Percentiles rank a stretch among this genome's conserved stretches.
Conservation (phyloP, 2,888 invertebrate species). For the Callosobruchus maculatus region DNA sequence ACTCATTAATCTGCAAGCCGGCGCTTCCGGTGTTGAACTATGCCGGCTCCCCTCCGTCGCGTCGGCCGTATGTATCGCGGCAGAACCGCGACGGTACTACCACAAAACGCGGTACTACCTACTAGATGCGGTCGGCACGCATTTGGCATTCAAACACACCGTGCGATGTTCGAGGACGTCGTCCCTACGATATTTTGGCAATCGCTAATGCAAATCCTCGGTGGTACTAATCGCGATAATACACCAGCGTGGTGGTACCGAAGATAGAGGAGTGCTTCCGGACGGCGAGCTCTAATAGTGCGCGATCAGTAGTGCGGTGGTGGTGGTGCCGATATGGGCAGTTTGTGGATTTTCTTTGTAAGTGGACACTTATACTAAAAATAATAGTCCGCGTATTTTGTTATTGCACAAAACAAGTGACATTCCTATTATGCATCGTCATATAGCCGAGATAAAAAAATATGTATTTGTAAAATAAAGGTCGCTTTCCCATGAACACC, state of each 20-base stretch:
- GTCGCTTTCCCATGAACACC: too few relatives aligned
- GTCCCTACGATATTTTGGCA: background rate
- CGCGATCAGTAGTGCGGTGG: background rate
- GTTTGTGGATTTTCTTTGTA: background rate
- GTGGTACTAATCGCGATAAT: background rate
- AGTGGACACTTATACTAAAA: too few relatives aligned
- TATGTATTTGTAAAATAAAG: too few relatives aligned
- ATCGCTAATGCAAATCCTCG: background rate
- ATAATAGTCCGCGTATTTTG: too few relatives aligned
- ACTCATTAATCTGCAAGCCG: background rate
- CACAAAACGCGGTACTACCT: background rate
- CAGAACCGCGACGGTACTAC: background rate
- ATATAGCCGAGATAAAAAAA: too few relatives aligned
- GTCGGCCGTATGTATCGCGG: background rate
- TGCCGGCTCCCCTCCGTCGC: background rate
- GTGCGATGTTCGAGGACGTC: background rate
- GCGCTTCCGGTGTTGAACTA: background rate
- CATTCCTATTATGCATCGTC: too few relatives aligned
- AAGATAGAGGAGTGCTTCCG: background rate
- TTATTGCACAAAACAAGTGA: too few relatives aligned
- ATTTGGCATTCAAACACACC: background rate
- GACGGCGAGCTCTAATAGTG: background rate
- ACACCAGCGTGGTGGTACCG: background rate
- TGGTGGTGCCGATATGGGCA: background rate
- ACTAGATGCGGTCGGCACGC: background rate